These are phyloP conservation scores for Tylochromis polylepis DNA, from an alignment of 2,113 vertebrate genomes.

Conservation along the genomic window DNA sequence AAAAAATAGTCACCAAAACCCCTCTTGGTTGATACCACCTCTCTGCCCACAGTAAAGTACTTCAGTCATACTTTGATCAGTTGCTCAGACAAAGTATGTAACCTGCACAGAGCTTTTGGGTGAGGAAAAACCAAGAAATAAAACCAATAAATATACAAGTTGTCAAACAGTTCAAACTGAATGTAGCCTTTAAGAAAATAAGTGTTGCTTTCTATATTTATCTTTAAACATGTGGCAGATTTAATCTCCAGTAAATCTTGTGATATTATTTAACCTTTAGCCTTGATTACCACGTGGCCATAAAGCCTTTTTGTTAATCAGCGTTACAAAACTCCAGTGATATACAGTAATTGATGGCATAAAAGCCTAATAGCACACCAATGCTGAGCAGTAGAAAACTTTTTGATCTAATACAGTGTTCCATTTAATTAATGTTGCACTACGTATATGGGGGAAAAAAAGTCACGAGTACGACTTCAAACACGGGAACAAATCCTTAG, in stretches of 20 bases:
- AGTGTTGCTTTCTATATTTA: neutral
- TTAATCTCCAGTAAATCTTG: neutral
- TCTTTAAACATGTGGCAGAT: neutral
- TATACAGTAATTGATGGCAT: neutral
- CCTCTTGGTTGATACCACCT: neutral
- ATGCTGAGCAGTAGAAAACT: neutral
- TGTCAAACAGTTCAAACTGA: neutral
- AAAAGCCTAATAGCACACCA: neutral
- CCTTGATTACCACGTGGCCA: neutral
- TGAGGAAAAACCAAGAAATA: neutral
- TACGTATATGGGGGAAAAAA: neutral
- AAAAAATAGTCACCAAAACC: neutral
- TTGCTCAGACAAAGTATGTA: neutral
- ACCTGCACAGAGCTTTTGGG: neutral
- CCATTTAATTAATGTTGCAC: neutral
- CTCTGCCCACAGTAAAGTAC: neutral
- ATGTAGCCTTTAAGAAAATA: neutral
- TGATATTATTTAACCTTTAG: neutral
- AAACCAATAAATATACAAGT: neutral
- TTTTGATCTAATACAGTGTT: neutral
- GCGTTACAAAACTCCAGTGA: neutral
- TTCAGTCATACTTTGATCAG: neutral
- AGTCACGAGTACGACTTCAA: neutral
- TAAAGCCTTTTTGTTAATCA: neutral
- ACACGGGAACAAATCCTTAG: neutral